These are phyloP conservation scores for Grantiella picta DNA, from an alignment of 2,113 vertebrate genomes.

Conservation along the genomic window DNA sequence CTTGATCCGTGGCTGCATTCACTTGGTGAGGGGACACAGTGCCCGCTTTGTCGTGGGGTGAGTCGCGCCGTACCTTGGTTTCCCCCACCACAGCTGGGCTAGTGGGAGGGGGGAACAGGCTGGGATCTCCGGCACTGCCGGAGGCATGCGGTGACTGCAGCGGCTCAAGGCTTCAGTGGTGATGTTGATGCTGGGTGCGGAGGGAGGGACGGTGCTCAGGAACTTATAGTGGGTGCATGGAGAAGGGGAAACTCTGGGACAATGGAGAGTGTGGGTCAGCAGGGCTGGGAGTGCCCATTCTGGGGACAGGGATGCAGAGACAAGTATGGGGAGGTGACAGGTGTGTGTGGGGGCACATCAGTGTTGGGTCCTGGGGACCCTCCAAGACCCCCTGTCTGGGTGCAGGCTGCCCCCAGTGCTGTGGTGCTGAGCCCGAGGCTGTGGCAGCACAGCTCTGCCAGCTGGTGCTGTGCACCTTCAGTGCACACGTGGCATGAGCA, in stretches of 20 bases:
- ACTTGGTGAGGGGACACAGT: not conserved
- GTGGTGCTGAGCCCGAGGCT: not conserved
- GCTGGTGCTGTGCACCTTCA: conserved; percentile 34
- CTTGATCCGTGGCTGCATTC: not conserved
- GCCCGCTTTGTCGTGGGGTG: not conserved
- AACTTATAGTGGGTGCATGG: not conserved
- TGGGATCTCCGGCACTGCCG: not conserved
- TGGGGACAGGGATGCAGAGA: not conserved
- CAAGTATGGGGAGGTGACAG: not conserved
- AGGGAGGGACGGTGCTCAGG: not conserved
- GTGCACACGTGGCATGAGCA: conserved; percentile 46
- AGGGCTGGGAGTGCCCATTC: not conserved
- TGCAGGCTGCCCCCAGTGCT: not conserved
- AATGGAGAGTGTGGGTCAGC: not conserved
- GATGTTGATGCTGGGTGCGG: not conserved
- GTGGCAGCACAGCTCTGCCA: not conserved
- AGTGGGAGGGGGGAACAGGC: not conserved
- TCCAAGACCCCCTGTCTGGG: not conserved
- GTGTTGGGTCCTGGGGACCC: not conserved
- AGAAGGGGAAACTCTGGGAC: not conserved
- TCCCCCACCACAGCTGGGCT: not conserved
- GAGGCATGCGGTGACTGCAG: not conserved
- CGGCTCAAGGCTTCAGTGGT: not conserved
- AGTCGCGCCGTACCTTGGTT: not conserved
- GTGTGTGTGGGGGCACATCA: rapidly evolving